Evolutionary conservation across 2,888 invertebrate genomes (phyloP).

Genomic region (Aromia moschata): DNA sequence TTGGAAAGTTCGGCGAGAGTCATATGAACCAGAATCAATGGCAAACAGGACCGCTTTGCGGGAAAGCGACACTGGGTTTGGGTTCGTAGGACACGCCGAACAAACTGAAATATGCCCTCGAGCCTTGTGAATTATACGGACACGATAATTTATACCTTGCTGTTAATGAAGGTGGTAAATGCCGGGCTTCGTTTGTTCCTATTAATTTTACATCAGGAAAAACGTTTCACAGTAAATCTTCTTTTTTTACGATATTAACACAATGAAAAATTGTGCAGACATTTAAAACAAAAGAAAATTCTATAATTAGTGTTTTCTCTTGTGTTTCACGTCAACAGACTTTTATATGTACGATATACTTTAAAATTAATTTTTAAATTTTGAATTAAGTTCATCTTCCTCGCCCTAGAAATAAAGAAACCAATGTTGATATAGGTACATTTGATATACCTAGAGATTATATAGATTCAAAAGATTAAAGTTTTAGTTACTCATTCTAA

Average conservation of each 20-base stretch:
- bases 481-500: too few species aligned
- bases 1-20: too few species aligned
- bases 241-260: constrained; percentile 20
- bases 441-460: too few species aligned
- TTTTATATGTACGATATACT: too few species aligned
- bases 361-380: too few species aligned
- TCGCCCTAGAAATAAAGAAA: too few species aligned
- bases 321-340: too few species aligned
- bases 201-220: constrained; percentile 54
- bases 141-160: constrained; percentile 59
- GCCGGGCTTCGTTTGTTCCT: constrained; percentile 55
- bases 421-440: too few species aligned
- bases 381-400: too few species aligned
- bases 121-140: constrained; percentile 58
- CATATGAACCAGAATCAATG: constrained; percentile 48
- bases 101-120: constrained; percentile 58
- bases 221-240: constrained; percentile 24
- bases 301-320: too few species aligned
- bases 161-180: constrained; percentile 61
- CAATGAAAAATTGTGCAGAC: constrained; percentile 25
- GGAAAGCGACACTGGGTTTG: constrained; percentile 45
- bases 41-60: constrained; percentile 51
- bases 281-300: too few species aligned
- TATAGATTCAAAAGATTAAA: too few species aligned
- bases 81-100: constrained; percentile 43